Percentiles rank a stretch among this genome's conserved stretches.
Evolutionary conservation across 2,888 invertebrate species (phyloP).

Genomic region (Drosophila seclusa): DNA sequence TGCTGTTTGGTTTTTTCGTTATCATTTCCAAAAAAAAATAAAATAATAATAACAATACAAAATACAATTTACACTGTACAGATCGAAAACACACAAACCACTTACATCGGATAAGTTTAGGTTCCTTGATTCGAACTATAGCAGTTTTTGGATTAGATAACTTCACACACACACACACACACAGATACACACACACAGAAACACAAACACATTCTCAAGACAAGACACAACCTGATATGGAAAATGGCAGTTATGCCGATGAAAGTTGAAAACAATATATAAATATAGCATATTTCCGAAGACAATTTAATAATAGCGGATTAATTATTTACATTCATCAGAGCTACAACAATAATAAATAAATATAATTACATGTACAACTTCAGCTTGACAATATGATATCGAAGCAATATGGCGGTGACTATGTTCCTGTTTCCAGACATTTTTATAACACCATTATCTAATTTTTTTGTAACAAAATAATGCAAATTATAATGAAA

Average conservation of each 20-base stretch:
- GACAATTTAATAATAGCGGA: slow-evolving; percentile 1
- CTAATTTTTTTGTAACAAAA: slow-evolving; percentile 40
- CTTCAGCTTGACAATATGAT: slow-evolving; percentile 71
- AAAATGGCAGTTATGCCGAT: slow-evolving; percentile 22
- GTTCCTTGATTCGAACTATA: slow-evolving; percentile 6
- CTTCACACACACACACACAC: slow-evolving; percentile 11
- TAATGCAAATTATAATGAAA: slow-evolving; percentile 53
- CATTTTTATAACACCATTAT: slow-evolving; percentile 51
- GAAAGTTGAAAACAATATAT: neutral
- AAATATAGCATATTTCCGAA: slow-evolving; percentile 12
- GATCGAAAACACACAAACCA: slow-evolving; percentile 10
- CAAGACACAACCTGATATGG: slow-evolving; percentile 1
- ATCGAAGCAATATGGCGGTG: slow-evolving; percentile 85
- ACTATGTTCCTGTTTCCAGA: slow-evolving; percentile 79
- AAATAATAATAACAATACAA: slow-evolving; percentile 30
- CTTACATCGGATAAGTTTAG: neutral
- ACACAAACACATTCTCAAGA: neutral
- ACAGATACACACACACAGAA: slow-evolving; percentile 5
- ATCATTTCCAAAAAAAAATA: slow-evolving; percentile 18
- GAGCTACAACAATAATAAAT: slow-evolving; percentile 28
- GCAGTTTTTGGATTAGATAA: slow-evolving; percentile 9
- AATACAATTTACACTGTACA: slow-evolving; percentile 31
- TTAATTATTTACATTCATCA: slow-evolving; percentile 8
- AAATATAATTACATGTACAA: slow-evolving; percentile 16
- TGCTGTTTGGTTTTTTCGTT: slow-evolving; percentile 47